Conservation (phyloP, 2,888 invertebrate species). For the Apodemia duryi region DNA sequence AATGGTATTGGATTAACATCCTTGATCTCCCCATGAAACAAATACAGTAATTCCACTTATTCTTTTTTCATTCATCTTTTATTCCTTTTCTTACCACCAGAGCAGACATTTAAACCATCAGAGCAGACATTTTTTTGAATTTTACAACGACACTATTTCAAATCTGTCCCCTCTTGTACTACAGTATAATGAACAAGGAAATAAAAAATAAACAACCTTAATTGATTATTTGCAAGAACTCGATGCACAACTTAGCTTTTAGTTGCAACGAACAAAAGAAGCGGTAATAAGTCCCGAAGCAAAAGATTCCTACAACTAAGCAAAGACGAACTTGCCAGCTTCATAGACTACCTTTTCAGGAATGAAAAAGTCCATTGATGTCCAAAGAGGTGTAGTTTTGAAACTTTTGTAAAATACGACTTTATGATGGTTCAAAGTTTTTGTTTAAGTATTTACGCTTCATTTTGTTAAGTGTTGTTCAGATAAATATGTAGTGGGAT, state of each 20-base stretch:
- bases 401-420: slow-evolving; percentile 11
- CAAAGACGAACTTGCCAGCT: slow-evolving; percentile 17
- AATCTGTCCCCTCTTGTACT: too few relatives aligned
- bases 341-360: slow-evolving; percentile 20
- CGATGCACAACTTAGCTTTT: slow-evolving; percentile 26
- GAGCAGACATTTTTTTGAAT: not conserved
- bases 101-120: too few relatives aligned
- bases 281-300: slow-evolving; percentile 25
- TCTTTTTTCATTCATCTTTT: too few relatives aligned
- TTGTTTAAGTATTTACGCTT: not conserved
- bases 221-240: slow-evolving; percentile 4
- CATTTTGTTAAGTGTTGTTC: not conserved
- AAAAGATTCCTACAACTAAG: slow-evolving; percentile 17
- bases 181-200: not conserved
- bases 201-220: not conserved
- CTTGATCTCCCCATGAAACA: too few relatives aligned
- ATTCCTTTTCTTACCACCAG: too few relatives aligned
- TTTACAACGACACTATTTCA: not conserved
- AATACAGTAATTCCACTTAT: too few relatives aligned
- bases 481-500: not conserved
- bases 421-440: slow-evolving; percentile 8
- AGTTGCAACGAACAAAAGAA: slow-evolving; percentile 29
- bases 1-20: too few relatives aligned
- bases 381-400: slow-evolving; percentile 18
- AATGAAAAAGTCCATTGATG: slow-evolving; percentile 23